These are phyloP conservation scores for Mobula birostris DNA, from an alignment of 2,113 vertebrate genomes.

Conservation along the genomic window DNA sequence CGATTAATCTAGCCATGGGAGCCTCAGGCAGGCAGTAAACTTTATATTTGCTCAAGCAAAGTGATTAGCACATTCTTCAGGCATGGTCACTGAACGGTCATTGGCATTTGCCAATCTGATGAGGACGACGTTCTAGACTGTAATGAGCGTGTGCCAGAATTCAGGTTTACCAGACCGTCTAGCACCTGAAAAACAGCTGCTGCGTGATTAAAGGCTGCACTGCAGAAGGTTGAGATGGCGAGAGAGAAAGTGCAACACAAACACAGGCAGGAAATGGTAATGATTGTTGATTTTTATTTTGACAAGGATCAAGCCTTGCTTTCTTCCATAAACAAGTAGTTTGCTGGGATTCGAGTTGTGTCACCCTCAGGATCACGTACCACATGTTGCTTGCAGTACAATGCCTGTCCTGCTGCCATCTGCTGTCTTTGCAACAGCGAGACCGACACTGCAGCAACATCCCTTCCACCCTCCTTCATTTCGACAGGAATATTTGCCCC, in stretches of 20 bases:
- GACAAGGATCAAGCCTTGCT: background rate
- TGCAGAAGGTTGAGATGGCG: background rate
- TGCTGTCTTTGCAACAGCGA: background rate
- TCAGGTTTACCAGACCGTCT: background rate
- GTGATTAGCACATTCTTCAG: background rate
- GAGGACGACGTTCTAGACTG: background rate
- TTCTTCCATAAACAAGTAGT: background rate
- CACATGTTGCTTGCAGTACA: constrained; percentile 1
- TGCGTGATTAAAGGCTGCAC: background rate
- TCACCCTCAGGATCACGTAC: background rate
- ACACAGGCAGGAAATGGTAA: background rate
- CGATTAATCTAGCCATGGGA: background rate
- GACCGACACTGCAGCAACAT: no score
- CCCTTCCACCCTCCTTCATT: background rate
- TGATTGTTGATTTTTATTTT: background rate
- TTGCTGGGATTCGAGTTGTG: background rate
- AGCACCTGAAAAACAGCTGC: background rate
- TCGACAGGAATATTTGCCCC: background rate
- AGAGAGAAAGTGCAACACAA: background rate
- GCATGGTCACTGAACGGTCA: background rate
- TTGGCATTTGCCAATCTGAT: background rate
- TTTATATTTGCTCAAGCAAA: background rate
- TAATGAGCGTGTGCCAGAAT: background rate
- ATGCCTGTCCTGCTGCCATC: background rate
- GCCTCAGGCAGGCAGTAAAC: background rate